Percentiles rank a stretch among this genome's conserved stretches.
Conservation (phyloP, 2,888 invertebrate species). For the Callosobruchus maculatus region DNA sequence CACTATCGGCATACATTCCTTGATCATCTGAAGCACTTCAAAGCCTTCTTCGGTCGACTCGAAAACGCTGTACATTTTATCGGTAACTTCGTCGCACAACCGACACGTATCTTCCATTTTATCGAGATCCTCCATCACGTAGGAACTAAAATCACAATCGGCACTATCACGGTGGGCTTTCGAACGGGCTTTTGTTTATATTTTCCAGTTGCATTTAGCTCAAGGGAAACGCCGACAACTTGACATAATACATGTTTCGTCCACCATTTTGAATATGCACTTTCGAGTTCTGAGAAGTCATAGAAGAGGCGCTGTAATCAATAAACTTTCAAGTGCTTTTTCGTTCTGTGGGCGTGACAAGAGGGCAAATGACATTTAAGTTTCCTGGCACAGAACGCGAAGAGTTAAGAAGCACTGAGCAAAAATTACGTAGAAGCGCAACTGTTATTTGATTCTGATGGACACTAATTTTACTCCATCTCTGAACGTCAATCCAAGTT, state of each 20-base stretch:
- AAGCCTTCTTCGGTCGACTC: constrained; percentile 43
- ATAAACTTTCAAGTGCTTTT: not conserved
- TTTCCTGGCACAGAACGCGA: too few species aligned
- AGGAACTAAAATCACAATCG: not conserved
- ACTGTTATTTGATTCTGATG: too few species aligned
- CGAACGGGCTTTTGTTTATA: constrained; percentile 10
- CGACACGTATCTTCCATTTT: constrained; percentile 39
- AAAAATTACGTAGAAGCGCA: too few species aligned
- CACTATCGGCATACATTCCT: constrained; percentile 44
- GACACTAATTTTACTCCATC: too few species aligned
- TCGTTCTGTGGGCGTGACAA: not conserved
- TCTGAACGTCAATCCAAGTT: too few species aligned
- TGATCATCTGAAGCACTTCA: constrained; percentile 45
- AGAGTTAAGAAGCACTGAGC: too few species aligned
- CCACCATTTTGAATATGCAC: constrained; percentile 33
- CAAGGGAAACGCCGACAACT: constrained; percentile 37
- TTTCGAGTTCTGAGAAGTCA: not conserved
- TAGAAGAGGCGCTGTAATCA: not conserved
- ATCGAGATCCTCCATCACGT: constrained; percentile 24
- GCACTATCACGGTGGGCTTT: not conserved
- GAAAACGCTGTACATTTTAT: constrained; percentile 44
- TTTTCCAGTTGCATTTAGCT: constrained; percentile 18
- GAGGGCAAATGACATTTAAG: too few species aligned
- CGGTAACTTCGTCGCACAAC: constrained; percentile 41
- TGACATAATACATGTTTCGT: constrained; percentile 27